Evolutionary conservation across 2,113 vertebrate genomes (phyloP).

Genomic region (Melanostigma gelatinosum): DNA sequence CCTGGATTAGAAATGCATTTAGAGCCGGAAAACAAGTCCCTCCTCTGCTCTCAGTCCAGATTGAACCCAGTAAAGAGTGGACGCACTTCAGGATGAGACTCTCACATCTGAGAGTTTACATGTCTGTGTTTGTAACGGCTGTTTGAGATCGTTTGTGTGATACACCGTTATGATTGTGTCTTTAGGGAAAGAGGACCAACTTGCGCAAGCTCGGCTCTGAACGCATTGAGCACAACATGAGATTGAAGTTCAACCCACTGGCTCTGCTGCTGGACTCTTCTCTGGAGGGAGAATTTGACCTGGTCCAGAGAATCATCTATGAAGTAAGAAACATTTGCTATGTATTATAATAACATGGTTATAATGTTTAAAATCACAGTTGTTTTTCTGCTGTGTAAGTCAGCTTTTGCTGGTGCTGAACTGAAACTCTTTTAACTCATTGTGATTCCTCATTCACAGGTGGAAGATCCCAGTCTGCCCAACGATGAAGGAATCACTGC

Average conservation of each 20-base stretch:
- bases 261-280: slow-evolving; percentile 96
- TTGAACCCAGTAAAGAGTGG: not conserved
- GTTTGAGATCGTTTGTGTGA: slow-evolving; percentile 8
- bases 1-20: slow-evolving; percentile 54
- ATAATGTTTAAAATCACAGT: not conserved
- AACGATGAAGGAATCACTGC: slow-evolving; percentile 99
- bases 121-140: not conserved
- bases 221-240: slow-evolving; percentile 93
- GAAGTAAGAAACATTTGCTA: slow-evolving; percentile 83
- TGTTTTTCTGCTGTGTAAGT: not conserved
- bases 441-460: slow-evolving; percentile 75
- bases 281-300: slow-evolving; percentile 96
- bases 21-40: slow-evolving; percentile 39
- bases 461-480: slow-evolving; percentile 95
- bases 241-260: slow-evolving; percentile 97
- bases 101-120: not conserved
- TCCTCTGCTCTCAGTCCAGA: slow-evolving; percentile 32
- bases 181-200: slow-evolving; percentile 96
- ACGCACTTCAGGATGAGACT: not conserved
- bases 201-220: slow-evolving; percentile 92
- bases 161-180: slow-evolving; percentile 22
- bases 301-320: slow-evolving; percentile 98
- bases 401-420: not conserved
- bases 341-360: not conserved
- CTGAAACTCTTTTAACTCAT: not conserved